Evolutionary conservation across 2,797 vertebrate species (phyloP), one percentile per base, ranked within the genome.

Genomic region (Galaxias olidus): DNA sequence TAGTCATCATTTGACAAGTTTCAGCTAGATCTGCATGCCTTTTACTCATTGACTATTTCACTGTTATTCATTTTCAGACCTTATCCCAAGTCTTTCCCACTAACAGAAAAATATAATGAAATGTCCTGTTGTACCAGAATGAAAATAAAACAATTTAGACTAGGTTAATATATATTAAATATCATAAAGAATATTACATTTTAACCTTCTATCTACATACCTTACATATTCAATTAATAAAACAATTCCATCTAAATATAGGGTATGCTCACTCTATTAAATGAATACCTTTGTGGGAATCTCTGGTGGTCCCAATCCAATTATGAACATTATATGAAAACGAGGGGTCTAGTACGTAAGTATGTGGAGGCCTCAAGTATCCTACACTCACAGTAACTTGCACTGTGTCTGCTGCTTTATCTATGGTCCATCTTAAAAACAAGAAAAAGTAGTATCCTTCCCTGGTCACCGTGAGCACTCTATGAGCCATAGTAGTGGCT

Each of bases 1-100:
- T 63, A 56, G 71, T 59, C 65, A 46, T 18, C 51, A 46, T 67
- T 17, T 47, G 59, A 54, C 68, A 57, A 55, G 64, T 70, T 64
- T 41, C 51, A 63, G 55, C 54, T 76, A 69, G 64, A 65, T 65
- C 62, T 7, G 59, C 66, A 48, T 66, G 19, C 54, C 73, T 73
- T 52, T 65, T 48, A 77, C 70, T 61, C 66, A 66, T 75, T 40
- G 15, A 58, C 57, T 73, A 51, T 55, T 18, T 63, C 55, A 19
- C 12, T 14, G 6, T 58, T 50, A n/a, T 56, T 52, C 9, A 14
- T 49, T 63, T 30, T 19, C 13, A 41, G 20, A 30, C 51, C 4
- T 15, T 15, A 40, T 17, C 18, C n/a, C 9, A 54, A 45, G 60
- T 17, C 18, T 49, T 30, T 43, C 4, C 12, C 48, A 7, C 15